Percentiles rank a stretch among this genome's conserved stretches.
These are phyloP conservation scores for Coreoperca whiteheadi DNA, from an alignment of 2,113 vertebrate species.

Conservation along the genomic window DNA sequence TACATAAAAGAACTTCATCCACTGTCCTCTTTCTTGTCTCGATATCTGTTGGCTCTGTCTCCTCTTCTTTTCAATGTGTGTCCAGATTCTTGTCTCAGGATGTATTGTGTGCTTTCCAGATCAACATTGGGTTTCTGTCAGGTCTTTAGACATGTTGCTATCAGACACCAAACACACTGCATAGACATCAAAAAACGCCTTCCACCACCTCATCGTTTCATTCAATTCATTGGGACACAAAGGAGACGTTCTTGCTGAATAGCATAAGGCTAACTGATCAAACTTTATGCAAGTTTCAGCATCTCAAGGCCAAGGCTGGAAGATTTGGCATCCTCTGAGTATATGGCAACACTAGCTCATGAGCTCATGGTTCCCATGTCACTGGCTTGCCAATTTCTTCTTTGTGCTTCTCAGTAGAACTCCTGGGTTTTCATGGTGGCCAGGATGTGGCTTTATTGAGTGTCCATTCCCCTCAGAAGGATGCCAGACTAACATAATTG, in stretches of 20 bases:
- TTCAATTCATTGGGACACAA: slow-evolving; percentile 28
- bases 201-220: slow-evolving; percentile 28
- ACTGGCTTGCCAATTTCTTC: slow-evolving; percentile 60
- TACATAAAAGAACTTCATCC: neutral
- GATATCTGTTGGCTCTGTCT: neutral
- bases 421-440: slow-evolving; percentile 66
- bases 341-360: slow-evolving; percentile 46
- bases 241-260: slow-evolving; percentile 43
- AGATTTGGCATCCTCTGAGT: slow-evolving; percentile 56
- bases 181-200: neutral
- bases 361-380: slow-evolving; percentile 74
- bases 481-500: slow-evolving; percentile 63
- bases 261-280: slow-evolving; percentile 28
- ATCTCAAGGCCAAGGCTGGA: slow-evolving; percentile 37
- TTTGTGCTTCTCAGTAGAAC: slow-evolving; percentile 70
- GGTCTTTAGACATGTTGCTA: slow-evolving; percentile 2
- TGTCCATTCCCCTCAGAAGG: slow-evolving; percentile 64
- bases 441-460: slow-evolving; percentile 78
- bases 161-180: neutral
- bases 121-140: neutral
- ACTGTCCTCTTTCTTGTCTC: neutral
- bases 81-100: slow-evolving; percentile 5
- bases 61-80: neutral
- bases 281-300: slow-evolving; percentile 40
- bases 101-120: slow-evolving; percentile 12